Evolutionary conservation across 1,140 invertebrate species (phyloP), one percentile per base, ranked within the genome.

Genomic region (Solen grandis): DNA sequence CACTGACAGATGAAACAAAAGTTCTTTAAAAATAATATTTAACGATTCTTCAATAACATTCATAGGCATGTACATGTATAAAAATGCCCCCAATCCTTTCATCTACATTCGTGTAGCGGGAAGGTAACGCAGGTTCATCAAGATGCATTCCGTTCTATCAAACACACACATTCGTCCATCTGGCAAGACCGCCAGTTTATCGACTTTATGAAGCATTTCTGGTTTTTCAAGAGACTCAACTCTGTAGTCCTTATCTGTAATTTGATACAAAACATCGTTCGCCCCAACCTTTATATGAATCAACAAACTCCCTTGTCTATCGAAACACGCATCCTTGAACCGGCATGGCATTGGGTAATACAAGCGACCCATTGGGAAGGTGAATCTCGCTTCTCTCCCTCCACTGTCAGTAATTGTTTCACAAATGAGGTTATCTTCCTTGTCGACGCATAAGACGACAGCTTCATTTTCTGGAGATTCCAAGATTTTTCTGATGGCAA

Each of bases 131-230:
- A 78, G 54, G 0, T 60, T 78, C 54, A 78, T 78, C 2, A 78
- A 27, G 5, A 78, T 65, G 52, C 75, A 78, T 19, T 69, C 75
- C 10, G 65, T 46, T 50, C 66, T 78, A 22, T 78, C 75, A 50
- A 78, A 78, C 4, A 69, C 31, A 35, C 75, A 78, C 19, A 78
- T 35, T 46, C 75, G 65, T 13, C 75, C 75, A 50, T 78, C 75
- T 14, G 75, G 75, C 38, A 78, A 25, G 1, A 69, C 65, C 27
- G 75, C 75, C 4, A 78, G 52, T 29, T 78, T 78, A 35, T 78
- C 75, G n/a, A 78, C 54, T 60, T 69, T 78, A 35, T 78, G 75
- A 5, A 78, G 33, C 65, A 78, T 65, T 41, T 78, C 75, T 14
- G 75, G 75, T 38, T 78, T 78, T 35, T 50, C n/a, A 5, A 78